phyloP scores from a whole-genome alignment of 2,113 vertebrate genomes.

The Pomatostomus ruficeps region DNA sequence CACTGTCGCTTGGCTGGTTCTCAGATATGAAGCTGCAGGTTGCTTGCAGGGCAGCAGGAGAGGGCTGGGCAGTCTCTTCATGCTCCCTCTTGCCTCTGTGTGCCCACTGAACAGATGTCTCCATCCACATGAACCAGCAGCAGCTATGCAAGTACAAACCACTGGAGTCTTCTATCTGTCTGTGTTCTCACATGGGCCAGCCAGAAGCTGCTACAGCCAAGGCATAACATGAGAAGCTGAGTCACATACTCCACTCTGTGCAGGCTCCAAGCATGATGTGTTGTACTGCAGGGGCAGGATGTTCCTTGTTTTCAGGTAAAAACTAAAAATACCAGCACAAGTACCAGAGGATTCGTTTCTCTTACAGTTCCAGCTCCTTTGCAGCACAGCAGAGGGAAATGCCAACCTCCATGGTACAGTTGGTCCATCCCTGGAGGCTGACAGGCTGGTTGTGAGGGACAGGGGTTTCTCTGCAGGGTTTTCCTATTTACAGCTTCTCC shows the following conservation, averaged over 20 bases:
- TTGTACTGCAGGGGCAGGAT: background rate
- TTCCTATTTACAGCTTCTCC: background rate
- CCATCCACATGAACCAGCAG: background rate
- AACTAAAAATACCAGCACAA: background rate
- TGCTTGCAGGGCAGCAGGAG: background rate
- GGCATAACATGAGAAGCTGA: background rate
- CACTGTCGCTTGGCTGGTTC: background rate
- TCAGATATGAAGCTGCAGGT: background rate
- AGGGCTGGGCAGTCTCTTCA: background rate
- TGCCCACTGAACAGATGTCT: background rate
- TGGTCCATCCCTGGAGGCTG: background rate
- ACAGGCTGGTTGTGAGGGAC: background rate
- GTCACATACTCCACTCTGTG: background rate
- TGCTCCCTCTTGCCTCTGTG: background rate
- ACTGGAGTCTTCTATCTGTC: background rate
- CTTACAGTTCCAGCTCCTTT: background rate
- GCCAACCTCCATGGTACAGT: background rate
- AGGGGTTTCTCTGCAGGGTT: background rate
- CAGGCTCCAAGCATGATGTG: background rate
- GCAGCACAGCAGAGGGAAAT: background rate
- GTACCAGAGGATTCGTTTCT: background rate
- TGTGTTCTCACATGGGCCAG: background rate
- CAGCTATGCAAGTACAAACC: conserved; percentile 35
- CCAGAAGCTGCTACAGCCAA: background rate
- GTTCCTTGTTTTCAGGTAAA: conserved; percentile 1